Base-by-base conservation (phyloP, 2,888 invertebrate species). In the Oegoconia quadripuncta region DNA sequence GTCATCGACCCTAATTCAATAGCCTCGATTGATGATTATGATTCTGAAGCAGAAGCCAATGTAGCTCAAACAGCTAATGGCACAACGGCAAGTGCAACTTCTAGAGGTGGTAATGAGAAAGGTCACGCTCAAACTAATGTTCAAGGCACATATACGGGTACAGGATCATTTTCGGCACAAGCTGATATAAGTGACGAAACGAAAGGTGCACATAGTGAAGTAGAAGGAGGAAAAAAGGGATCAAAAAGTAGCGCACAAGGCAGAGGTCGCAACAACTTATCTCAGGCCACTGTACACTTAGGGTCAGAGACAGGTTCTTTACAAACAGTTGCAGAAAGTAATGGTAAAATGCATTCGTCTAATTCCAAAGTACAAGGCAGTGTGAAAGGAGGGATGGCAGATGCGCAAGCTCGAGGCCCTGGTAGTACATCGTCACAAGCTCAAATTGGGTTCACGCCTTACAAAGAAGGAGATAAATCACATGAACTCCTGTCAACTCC, bases 341-440 rank as follows among this genome's bases (percentile, higher is more conserved):
- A 91, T 42, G 94, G 95, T 3, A 76, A 88, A 50, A 90, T 92
- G 61, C 94, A 95, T 61, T 93, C 93, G n/a, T 94, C 93, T 1
- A 92, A 92, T 64, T 91, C 92, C 3, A 91, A 94, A 86, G 94
- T 95, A 0, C 93, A 94, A 79, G 95, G 95, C 2, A 93, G 93
- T 46, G 89, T 91, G 18, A 93, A 92, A 73, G 95, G 96, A 12
- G 95, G 95, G 3, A 90, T 95, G 87, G 95, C 95, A 1, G 95
- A 95, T 68, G 94, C 95, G 0, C 95, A 95, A 82, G 93, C 95
- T 0, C 92, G 92, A 58, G 95, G 95, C 0, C 93, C 93, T 2
- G 95, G 95, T 3, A 93, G 92, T 57, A 95, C 95, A 1, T 95
- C 94, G 0, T 95, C 95, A 20, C 95, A 96, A 81, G 95, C 96